These are phyloP conservation scores for Micropoecilia bifurca DNA, from an alignment of 2,797 vertebrate genomes.

Conservation along the genomic window DNA sequence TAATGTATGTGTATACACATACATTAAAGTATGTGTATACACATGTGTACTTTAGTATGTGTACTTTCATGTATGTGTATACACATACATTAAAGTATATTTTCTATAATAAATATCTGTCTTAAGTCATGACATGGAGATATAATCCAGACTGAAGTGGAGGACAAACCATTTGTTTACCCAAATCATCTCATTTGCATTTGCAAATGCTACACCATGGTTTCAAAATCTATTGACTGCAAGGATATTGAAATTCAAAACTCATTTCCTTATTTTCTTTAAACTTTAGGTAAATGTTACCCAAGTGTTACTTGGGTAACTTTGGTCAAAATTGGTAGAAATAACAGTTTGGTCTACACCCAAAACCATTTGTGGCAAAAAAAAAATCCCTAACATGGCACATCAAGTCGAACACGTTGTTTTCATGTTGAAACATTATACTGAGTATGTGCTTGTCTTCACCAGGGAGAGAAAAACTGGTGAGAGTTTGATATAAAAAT, in stretches of 20 bases:
- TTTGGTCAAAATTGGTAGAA: not conserved
- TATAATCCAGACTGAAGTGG: not conserved
- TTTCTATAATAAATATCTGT: conserved; percentile 22
- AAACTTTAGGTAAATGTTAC: not conserved
- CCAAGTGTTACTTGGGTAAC: not conserved
- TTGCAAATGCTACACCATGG: conserved; percentile 10
- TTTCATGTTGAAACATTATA: not conserved
- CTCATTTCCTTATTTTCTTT: not conserved
- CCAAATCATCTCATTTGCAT: conserved; percentile 48
- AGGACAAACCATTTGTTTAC: conserved; percentile 43
- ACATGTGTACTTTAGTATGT: too few relatives aligned
- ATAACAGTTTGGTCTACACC: not conserved
- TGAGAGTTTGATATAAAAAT: not conserved
- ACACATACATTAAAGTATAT: too few relatives aligned
- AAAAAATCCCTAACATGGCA: not conserved
- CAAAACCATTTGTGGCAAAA: not conserved
- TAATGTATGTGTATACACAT: not conserved
- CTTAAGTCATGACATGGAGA: not conserved
- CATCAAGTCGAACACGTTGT: not conserved
- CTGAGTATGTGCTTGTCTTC: not conserved
- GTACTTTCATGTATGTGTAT: not conserved
- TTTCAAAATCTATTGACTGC: not conserved
- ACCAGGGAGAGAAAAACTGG: not conserved
- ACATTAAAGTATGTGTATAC: not conserved
- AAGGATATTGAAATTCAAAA: not conserved